These are phyloP conservation scores for Pinctada fucata DNA, from an alignment of 2,888 invertebrate genomes.

Conservation along the genomic window DNA sequence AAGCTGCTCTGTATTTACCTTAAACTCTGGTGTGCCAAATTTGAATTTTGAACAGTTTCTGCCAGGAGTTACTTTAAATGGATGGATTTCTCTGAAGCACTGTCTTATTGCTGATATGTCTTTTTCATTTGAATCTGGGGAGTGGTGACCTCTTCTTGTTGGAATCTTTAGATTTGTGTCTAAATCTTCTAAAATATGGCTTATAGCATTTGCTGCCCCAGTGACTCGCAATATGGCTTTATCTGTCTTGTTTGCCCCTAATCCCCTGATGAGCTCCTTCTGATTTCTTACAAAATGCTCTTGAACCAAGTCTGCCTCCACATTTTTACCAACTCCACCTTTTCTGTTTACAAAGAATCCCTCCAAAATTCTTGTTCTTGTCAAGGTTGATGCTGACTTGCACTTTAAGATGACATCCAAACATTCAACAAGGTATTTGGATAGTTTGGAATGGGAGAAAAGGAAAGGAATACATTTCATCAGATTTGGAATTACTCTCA, in stretches of 20 bases:
- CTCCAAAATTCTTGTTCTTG: conserved; percentile 8
- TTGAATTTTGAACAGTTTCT: conserved; percentile 29
- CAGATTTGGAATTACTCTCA: conserved; percentile 9
- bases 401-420: neutral
- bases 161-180: neutral
- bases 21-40: neutral
- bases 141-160: neutral
- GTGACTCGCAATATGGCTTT: conserved; percentile 4
- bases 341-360: conserved; percentile 7
- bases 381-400: neutral
- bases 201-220: conserved; percentile 3
- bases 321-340: conserved; percentile 8
- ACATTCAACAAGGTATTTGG: neutral
- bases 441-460: neutral
- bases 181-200: neutral
- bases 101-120: neutral
- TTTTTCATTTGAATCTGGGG: neutral
- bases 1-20: too few relatives aligned
- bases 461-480: conserved; percentile 12
- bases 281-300: conserved; percentile 21
- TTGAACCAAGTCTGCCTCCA: conserved; percentile 16
- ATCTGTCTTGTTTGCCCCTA: conserved; percentile 8
- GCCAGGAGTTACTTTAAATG: conserved; percentile 21
- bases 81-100: conserved; percentile 25
- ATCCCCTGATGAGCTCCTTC: neutral